These are phyloP conservation scores for Dendrolimus houi DNA, from an alignment of 2,888 invertebrate genomes.

Conservation along the genomic window DNA sequence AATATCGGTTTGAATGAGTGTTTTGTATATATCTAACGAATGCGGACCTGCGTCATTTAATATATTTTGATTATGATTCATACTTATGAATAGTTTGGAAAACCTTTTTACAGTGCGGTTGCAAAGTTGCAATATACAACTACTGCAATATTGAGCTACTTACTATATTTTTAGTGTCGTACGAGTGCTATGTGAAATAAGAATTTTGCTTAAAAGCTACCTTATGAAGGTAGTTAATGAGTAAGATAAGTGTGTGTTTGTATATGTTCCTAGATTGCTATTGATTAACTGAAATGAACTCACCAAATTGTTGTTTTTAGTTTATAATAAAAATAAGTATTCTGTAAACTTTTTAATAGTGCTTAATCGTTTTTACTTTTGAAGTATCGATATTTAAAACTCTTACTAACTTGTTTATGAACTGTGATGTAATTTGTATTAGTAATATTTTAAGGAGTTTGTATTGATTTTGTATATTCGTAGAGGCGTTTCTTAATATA, in stretches of 20 bases:
- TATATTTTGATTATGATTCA: too few relatives aligned
- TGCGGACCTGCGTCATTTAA: too few relatives aligned
- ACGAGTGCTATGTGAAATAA: constrained; percentile 1
- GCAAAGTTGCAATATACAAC: too few relatives aligned
- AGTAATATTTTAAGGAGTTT: constrained; percentile 61
- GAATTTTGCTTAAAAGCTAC: constrained; percentile 18
- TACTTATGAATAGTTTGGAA: too few relatives aligned
- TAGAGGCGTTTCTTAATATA: constrained; percentile 70
- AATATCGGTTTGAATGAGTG: too few relatives aligned
- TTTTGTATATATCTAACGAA: too few relatives aligned
- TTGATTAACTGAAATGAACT: constrained; percentile 40
- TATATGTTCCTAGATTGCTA: constrained; percentile 67
- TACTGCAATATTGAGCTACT: too few relatives aligned
- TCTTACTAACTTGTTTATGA: constrained; percentile 72
- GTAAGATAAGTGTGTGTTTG: constrained; percentile 36
- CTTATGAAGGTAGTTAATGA: constrained; percentile 47
- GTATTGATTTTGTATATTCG: constrained; percentile 75
- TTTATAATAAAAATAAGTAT: constrained; percentile 33
- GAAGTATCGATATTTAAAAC: constrained; percentile 57
- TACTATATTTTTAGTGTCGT: too few relatives aligned
- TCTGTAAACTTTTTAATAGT: constrained; percentile 38
- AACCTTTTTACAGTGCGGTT: too few relatives aligned
- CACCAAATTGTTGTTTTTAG: constrained; percentile 64
- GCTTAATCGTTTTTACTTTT: constrained; percentile 50
- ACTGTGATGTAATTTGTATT: constrained; percentile 77